Percentiles rank a stretch among this genome's conserved stretches.
These are phyloP conservation scores for Theonella swinhoei DNA, from an alignment of 37 sponge, comb jelly and placozoan genomes.

Conservation along the genomic window DNA sequence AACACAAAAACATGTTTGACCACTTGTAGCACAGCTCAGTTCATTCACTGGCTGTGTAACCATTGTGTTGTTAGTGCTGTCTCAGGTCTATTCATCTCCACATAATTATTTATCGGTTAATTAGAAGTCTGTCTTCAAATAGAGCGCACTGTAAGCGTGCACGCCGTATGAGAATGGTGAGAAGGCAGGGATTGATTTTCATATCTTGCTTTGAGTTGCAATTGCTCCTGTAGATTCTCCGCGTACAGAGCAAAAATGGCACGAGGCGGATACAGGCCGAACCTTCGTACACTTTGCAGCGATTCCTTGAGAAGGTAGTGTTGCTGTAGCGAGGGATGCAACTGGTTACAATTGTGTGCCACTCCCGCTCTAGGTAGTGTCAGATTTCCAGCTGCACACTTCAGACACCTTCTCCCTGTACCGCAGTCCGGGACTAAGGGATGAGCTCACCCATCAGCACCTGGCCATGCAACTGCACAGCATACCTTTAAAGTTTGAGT, in stretches of 20 bases:
- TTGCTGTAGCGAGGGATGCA: background rate
- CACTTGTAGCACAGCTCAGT: background rate
- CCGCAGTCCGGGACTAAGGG: slow-evolving; percentile 3
- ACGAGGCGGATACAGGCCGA: slow-evolving; percentile 72
- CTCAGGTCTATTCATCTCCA: no score
- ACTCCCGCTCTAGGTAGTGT: background rate
- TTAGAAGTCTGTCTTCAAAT: no score
- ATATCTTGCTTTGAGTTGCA: background rate
- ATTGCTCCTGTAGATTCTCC: slow-evolving; percentile 49
- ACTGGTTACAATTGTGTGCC: background rate
- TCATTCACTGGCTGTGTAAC: background rate
- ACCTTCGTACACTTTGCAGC: slow-evolving; percentile 41
- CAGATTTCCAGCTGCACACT: slow-evolving; percentile 21
- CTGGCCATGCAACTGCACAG: slow-evolving; percentile 18
- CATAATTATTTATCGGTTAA: no score
- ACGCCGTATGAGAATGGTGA: no score
- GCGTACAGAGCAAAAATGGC: slow-evolving; percentile 79
- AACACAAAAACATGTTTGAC: slow-evolving; percentile 33
- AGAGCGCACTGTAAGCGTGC: background rate
- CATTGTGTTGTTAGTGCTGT: background rate
- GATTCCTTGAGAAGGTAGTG: slow-evolving; percentile 56
- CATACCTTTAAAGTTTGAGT: slow-evolving; percentile 53
- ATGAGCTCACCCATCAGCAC: slow-evolving; percentile 29
- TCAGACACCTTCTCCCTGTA: slow-evolving; percentile 37
- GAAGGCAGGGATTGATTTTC: background rate